A percentile compares a stretch with the other conserved stretches of the same genome.
These are phyloP conservation scores for Motacilla tschutschensis DNA, from an alignment of 2,113 vertebrate genomes.

Conservation along the genomic window DNA sequence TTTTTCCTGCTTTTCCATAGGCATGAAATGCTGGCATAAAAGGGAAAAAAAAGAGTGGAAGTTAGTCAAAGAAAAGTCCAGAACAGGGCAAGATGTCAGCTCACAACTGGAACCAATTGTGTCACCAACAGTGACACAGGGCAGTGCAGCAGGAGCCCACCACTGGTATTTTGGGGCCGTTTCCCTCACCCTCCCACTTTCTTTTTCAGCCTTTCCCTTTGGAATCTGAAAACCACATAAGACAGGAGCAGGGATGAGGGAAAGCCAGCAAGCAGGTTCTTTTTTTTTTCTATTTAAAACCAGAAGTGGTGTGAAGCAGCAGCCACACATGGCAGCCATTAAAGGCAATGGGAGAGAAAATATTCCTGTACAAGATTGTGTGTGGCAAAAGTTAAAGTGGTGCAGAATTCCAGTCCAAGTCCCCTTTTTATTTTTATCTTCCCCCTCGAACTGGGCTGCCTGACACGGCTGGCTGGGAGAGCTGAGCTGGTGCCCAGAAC, in stretches of 20 bases:
- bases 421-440: constrained; percentile 65
- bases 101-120: not conserved
- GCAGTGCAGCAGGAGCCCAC: not conserved
- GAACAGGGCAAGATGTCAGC: not conserved
- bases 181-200: not conserved
- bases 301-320: constrained; percentile 10
- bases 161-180: not conserved
- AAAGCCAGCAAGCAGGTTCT: constrained; percentile 29
- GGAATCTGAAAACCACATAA: constrained; percentile 26
- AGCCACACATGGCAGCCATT: constrained; percentile 37
- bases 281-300: not conserved
- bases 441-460: constrained; percentile 38
- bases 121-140: not conserved
- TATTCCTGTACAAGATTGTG: constrained; percentile 22
- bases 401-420: constrained; percentile 54
- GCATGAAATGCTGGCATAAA: constrained; percentile 85
- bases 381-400: constrained; percentile 55
- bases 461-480: constrained; percentile 42
- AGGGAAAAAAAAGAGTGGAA: not conserved
- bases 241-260: constrained; percentile 23
- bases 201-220: not conserved
- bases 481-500: constrained; percentile 16
- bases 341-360: constrained; percentile 48
- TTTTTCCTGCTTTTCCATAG: constrained; percentile 92
- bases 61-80: not conserved